phyloP scores from a whole-genome alignment of 2,888 invertebrate species.

The Athrips mouffetella region DNA sequence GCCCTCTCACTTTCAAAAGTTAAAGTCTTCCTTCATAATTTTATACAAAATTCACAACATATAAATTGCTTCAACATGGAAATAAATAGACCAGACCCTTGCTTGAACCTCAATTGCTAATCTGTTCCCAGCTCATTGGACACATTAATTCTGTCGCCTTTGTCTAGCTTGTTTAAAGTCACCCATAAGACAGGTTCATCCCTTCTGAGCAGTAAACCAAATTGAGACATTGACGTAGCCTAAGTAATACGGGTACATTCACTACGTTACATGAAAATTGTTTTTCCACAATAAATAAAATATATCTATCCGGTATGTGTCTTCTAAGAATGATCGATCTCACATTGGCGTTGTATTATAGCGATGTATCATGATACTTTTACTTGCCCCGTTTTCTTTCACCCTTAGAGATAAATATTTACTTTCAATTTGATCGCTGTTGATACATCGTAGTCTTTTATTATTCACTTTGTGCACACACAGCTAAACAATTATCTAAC shows the following conservation, averaged over 20 bases:
- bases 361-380: background rate
- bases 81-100: no score
- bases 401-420: background rate
- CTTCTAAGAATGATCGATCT: constrained; percentile 9
- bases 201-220: constrained; percentile 8
- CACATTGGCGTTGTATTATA: constrained; percentile 2
- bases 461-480: no score
- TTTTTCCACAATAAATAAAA: constrained; percentile 5
- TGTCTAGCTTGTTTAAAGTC: no score
- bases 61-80: no score
- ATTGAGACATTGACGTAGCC: background rate
- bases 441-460: no score
- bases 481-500: background rate
- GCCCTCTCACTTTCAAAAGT: no score
- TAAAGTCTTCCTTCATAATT: no score
- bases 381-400: background rate
- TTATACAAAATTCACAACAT: no score
- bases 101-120: no score
- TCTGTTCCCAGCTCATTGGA: no score
- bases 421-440: no score
- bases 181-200: constrained; percentile 33
- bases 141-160: no score
- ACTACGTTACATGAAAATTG: background rate
- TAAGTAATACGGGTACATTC: background rate
- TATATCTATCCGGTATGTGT: constrained; percentile 2